phyloP scores from a whole-genome alignment of 1,140 invertebrate genomes.

The Papilio xuthus region DNA sequence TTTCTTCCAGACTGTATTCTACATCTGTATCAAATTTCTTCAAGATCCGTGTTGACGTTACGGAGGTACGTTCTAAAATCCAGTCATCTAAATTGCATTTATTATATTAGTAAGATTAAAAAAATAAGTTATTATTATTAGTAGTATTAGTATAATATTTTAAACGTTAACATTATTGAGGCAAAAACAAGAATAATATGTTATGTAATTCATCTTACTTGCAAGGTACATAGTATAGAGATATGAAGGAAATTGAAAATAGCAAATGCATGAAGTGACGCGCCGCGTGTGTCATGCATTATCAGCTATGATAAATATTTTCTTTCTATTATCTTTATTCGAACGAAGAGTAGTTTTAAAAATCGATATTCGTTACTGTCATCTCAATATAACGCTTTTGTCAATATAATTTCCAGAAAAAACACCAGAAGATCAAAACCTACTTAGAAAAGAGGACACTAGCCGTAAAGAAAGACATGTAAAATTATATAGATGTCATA shows the following conservation, averaged over 20 bases:
- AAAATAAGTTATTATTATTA: too few relatives aligned
- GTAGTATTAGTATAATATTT: too few relatives aligned
- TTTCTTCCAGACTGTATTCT: too few relatives aligned
- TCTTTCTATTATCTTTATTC: constrained; percentile 5
- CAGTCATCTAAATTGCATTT: too few relatives aligned
- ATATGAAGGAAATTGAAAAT: constrained; percentile 3
- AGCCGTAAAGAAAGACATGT: too few relatives aligned
- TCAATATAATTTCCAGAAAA: background rate
- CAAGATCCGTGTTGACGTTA: too few relatives aligned
- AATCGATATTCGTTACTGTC: background rate
- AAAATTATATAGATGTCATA: too few relatives aligned
- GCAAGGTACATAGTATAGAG: background rate
- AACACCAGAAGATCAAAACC: too few relatives aligned
- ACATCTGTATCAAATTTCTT: too few relatives aligned
- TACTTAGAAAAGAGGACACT: too few relatives aligned
- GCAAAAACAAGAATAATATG: background rate
- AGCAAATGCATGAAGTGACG: constrained; percentile 12
- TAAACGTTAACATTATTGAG: background rate
- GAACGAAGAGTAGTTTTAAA: background rate
- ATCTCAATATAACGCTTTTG: background rate
- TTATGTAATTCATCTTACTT: background rate
- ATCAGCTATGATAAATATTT: background rate
- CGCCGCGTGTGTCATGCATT: background rate
- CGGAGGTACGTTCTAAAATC: too few relatives aligned
- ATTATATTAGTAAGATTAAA: too few relatives aligned